Conservation (phyloP, 2,888 invertebrate genomes). For the Boloria selene region DNA sequence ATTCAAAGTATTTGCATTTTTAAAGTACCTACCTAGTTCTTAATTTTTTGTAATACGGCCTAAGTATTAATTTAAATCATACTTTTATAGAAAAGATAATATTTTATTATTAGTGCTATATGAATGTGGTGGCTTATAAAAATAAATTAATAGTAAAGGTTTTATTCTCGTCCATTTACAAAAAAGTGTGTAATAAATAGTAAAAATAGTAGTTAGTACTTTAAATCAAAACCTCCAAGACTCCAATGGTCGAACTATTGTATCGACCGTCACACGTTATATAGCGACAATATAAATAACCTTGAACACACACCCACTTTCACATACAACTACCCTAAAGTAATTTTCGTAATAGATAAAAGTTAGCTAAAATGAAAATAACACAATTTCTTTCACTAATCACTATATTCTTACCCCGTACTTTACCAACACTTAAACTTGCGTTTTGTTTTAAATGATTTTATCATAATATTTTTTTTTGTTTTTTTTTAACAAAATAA, state of each 20-base stretch:
- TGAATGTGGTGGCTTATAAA: too few species aligned
- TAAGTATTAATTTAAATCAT: not conserved
- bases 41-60: not conserved
- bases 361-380: conserved; percentile 20
- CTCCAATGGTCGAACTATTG: conserved; percentile 38
- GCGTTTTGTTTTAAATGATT: too few species aligned
- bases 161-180: too few species aligned
- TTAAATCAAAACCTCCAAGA: conserved; percentile 28
- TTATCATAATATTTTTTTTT: too few species aligned
- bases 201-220: conserved; percentile 6
- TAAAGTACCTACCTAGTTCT: conserved; percentile 5
- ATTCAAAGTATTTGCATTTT: conserved; percentile 16
- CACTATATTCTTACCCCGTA: too few species aligned
- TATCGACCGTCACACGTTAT: conserved; percentile 58
- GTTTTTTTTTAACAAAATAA: too few species aligned
- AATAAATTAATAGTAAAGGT: too few species aligned
- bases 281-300: conserved; percentile 52
- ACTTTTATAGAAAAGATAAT: not conserved
- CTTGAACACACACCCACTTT: conserved; percentile 64
- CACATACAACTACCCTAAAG: conserved; percentile 51
- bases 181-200: not conserved
- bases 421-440: too few species aligned
- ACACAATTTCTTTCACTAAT: conserved; percentile 6
- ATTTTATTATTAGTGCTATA: too few species aligned
- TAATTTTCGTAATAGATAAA: conserved; percentile 34